Base-by-base conservation (phyloP, 2,797 vertebrate species). In the Sebastes iracundus region DNA sequence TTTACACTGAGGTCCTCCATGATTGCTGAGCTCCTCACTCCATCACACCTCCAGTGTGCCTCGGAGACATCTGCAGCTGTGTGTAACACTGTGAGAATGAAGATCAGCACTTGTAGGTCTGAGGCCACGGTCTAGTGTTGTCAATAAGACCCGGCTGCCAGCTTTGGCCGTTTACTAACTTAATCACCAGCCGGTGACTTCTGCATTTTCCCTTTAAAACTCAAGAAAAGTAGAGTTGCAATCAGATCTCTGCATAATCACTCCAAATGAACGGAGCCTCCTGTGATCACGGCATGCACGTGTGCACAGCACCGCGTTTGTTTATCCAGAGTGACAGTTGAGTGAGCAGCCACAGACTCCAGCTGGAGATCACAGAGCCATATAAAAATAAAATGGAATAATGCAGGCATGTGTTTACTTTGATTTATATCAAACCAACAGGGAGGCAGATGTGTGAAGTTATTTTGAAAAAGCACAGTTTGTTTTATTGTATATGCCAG, bases 21-120 rank as follows among this genome's bases (percentile, higher is more conserved):
- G 62, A 72, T 74, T 70, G 65, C 69, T 8, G 61, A 79, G 58
- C n/a, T 28, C 46, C 32, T 73, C 42, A 46, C 16, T 27, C 23
- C 8, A 16, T 53, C 73, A 70, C 53, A 69, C 42, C 56, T 59
- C 23, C 38, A 32, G 1, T 30, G 35, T 11, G 12, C 27, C 32
- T 25, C 33, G 14, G 28, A 81, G 71, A 66, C 1, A 1, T 49
- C 11, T 65, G 42, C 28, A 30, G 14, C 23, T 30, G 28, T 27
- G 28, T 68, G 52, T 52, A 14, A 75, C 23, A 12, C 28, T 7
- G 55, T 42, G 56, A 49, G 53, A 66, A 52, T 66, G 61, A 58
- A 7, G 7, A 42, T 38, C 60, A 58, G 33, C 23, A 12, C 23
- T n/a, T 27, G 22, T 5, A 12, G 63, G 22, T 46, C 72, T 63